phyloP scores from a whole-genome alignment of 2,888 invertebrate species.

The Dynastes grantii region DNA sequence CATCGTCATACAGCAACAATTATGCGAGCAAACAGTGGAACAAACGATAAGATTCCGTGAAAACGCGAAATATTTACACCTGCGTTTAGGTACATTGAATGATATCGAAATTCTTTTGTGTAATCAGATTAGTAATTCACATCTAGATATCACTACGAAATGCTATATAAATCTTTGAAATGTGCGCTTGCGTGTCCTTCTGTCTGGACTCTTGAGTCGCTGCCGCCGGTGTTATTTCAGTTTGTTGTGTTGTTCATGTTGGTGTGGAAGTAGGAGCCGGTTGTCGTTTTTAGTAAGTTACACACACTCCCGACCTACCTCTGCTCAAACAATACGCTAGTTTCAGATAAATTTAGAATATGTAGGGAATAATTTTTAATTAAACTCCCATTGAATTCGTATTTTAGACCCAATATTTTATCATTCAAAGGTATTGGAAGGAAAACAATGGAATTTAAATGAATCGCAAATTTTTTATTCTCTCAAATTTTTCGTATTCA shows the following conservation, averaged over 20 bases:
- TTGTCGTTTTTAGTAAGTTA: conserved; percentile 32
- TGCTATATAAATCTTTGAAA: conserved; percentile 42
- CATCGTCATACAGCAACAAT: not conserved
- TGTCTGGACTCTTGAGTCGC: conserved; percentile 31
- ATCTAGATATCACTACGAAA: conserved; percentile 10
- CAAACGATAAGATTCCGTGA: conserved; percentile 12
- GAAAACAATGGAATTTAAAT: too few relatives aligned
- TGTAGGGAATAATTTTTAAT: too few relatives aligned
- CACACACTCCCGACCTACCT: conserved; percentile 22
- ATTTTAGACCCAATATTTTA: not conserved
- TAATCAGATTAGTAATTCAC: conserved; percentile 26
- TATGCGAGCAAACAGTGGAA: conserved; percentile 5
- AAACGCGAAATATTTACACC: conserved; percentile 13
- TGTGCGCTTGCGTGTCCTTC: conserved; percentile 37
- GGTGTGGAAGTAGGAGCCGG: conserved; percentile 36
- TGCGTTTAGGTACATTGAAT: not conserved
- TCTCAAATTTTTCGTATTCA: too few relatives aligned
- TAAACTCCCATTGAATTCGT: not conserved
- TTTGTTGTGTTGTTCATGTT: conserved; percentile 42
- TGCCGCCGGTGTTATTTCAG: conserved; percentile 41
- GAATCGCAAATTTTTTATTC: too few relatives aligned
- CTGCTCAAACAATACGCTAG: conserved; percentile 5
- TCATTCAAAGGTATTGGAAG: too few relatives aligned
- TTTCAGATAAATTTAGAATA: not conserved
- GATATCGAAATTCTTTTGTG: conserved; percentile 2